phyloP scores from a whole-genome alignment of 1,140 invertebrate species.

The Achatina immaculata region DNA sequence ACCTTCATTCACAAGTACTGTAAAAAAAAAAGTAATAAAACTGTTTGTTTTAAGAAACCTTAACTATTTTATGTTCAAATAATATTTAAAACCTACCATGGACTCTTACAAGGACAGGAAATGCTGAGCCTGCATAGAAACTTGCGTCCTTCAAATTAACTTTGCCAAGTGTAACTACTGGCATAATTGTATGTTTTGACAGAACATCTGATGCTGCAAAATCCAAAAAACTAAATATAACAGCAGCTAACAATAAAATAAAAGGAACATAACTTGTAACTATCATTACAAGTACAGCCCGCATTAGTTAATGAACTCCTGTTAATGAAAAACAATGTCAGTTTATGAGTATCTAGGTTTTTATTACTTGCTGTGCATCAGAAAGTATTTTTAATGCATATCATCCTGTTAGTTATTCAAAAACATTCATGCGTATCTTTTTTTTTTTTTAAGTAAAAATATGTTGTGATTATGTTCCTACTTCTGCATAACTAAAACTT shows the following conservation, averaged over 20 bases:
- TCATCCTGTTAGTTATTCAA: not conserved
- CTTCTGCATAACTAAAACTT: not conserved
- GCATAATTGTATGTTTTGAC: slow-evolving; percentile 5
- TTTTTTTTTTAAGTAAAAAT: not conserved
- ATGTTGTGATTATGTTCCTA: not conserved
- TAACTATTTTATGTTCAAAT: not conserved
- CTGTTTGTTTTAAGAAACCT: not conserved
- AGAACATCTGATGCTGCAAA: slow-evolving; percentile 2
- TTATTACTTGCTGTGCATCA: not conserved
- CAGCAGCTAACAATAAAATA: not conserved
- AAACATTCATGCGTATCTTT: not conserved
- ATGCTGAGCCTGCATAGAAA: not conserved
- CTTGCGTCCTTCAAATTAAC: not conserved
- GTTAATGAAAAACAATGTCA: not conserved
- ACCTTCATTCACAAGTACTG: not conserved
- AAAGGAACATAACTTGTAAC: not conserved
- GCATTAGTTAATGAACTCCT: not conserved
- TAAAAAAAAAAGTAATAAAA: not conserved
- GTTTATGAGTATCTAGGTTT: not conserved
- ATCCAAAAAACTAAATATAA: not conserved
- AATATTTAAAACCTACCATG: slow-evolving; percentile 31
- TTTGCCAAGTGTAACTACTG: not conserved
- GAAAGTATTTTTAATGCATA: not conserved
- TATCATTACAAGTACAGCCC: not conserved
- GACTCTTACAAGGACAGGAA: slow-evolving; percentile 31